Evolutionary conservation across 2,888 invertebrate species (phyloP).

Genomic region (Emmelina monodactyla): DNA sequence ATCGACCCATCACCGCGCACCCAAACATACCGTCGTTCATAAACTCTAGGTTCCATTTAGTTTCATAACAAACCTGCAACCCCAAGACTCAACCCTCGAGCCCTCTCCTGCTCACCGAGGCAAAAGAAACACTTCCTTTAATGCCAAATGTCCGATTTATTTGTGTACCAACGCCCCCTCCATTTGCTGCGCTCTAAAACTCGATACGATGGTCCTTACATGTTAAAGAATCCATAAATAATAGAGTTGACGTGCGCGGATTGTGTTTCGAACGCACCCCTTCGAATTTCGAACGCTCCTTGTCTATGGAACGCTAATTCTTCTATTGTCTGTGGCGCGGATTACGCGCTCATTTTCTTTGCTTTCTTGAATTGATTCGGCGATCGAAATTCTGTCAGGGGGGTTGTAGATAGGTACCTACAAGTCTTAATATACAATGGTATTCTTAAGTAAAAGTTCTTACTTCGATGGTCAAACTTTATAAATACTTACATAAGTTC

Average conservation of each 20-base stretch:
- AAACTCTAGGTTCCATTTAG: too few species aligned
- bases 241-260: conserved; percentile 62
- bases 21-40: too few species aligned
- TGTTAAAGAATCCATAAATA: conserved; percentile 67
- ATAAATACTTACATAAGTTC: too few species aligned
- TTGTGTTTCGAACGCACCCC: conserved; percentile 54
- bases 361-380: too few species aligned
- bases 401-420: too few species aligned
- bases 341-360: conserved; percentile 63
- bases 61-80: conserved; percentile 6
- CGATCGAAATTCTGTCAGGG: too few species aligned
- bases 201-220: conserved; percentile 48
- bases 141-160: conserved; percentile 53
- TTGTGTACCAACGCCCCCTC: conserved; percentile 26
- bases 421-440: too few species aligned
- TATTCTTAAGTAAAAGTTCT: too few species aligned
- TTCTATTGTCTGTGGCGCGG: conserved; percentile 56
- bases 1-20: too few species aligned
- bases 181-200: conserved; percentile 8
- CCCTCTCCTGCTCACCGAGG: conserved; percentile 34
- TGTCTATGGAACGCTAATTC: conserved; percentile 57
- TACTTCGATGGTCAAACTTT: too few species aligned
- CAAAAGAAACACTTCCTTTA: conserved; percentile 57
- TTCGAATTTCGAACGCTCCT: conserved; percentile 36
- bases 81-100: conserved; percentile 25